phyloP scores from a whole-genome alignment of 1,140 invertebrate species.

The Wasmannia auropunctata region DNA sequence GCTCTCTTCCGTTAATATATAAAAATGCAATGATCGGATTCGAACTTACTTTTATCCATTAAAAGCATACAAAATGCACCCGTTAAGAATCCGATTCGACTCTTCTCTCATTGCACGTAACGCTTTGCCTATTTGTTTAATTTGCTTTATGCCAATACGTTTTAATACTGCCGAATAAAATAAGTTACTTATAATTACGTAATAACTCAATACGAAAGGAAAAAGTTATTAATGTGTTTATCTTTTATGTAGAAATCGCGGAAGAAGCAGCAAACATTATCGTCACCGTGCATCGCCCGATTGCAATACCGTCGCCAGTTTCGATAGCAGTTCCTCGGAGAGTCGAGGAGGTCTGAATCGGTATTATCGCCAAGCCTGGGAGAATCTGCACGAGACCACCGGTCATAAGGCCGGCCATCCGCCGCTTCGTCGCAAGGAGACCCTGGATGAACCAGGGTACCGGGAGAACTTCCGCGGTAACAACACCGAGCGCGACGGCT shows the following conservation, averaged over 20 bases:
- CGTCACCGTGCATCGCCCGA: constrained; percentile 94
- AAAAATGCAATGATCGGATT: background rate
- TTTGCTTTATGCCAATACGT: background rate
- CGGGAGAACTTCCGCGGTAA: constrained; percentile 84
- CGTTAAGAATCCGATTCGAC: background rate
- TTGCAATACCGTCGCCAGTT: constrained; percentile 94
- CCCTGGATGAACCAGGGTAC: constrained; percentile 88
- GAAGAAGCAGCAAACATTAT: constrained; percentile 91
- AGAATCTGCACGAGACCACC: constrained; percentile 94
- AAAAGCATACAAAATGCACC: background rate
- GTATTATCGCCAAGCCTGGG: constrained; percentile 96
- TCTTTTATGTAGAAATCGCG: constrained; percentile 87
- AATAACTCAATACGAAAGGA: background rate
- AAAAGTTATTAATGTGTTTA: background rate
- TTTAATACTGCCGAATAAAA: background rate
- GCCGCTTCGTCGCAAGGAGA: constrained; percentile 89
- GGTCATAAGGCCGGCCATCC: constrained; percentile 87
- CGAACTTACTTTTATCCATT: background rate
- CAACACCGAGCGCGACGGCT: constrained; percentile 91
- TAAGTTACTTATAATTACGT: background rate
- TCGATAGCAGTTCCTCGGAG: constrained; percentile 94
- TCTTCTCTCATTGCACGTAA: constrained; percentile 19
- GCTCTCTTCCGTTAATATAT: background rate
- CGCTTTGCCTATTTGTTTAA: constrained; percentile 26
- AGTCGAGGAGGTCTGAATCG: constrained; percentile 93